Conservation (phyloP, 1,140 invertebrate genomes). For the Rhagoletis zephyria region DNA sequence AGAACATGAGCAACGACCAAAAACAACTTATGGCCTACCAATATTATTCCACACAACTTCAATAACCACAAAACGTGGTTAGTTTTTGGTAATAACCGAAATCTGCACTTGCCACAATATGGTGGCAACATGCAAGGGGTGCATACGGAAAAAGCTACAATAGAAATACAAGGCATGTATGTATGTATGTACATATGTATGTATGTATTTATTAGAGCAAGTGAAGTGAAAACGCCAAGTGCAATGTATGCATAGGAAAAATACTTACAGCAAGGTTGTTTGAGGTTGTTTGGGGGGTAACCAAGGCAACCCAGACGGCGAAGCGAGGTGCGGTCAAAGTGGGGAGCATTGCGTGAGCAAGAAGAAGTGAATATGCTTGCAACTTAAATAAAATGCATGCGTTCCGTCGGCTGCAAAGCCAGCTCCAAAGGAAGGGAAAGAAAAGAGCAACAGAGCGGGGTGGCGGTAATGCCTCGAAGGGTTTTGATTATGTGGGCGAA, state of each 20-base stretch:
- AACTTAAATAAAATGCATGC: conserved; percentile 15
- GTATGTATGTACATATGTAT: background rate
- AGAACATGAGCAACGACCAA: conserved; percentile 15
- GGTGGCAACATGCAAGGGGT: conserved; percentile 30
- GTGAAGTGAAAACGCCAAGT: background rate
- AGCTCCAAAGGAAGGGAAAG: background rate
- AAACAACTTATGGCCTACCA: conserved; percentile 65
- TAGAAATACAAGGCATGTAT: background rate
- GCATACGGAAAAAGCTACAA: background rate
- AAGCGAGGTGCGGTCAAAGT: background rate
- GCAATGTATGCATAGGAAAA: background rate
- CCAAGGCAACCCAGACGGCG: conserved; percentile 1
- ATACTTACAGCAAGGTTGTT: background rate
- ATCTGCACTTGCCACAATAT: conserved; percentile 71
- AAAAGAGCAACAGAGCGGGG: background rate
- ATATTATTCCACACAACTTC: conserved; percentile 74
- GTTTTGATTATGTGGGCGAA: conserved; percentile 10
- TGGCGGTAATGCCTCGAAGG: background rate
- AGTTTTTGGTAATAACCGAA: conserved; percentile 73
- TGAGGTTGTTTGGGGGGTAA: background rate
- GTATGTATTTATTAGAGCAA: background rate
- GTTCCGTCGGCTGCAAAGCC: background rate
- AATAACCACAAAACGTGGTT: conserved; percentile 73
- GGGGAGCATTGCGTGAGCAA: background rate
- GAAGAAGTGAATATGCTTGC: background rate